phyloP scores from a whole-genome alignment of 2,797 vertebrate genomes.

The Gymnothorax reevesii region DNA sequence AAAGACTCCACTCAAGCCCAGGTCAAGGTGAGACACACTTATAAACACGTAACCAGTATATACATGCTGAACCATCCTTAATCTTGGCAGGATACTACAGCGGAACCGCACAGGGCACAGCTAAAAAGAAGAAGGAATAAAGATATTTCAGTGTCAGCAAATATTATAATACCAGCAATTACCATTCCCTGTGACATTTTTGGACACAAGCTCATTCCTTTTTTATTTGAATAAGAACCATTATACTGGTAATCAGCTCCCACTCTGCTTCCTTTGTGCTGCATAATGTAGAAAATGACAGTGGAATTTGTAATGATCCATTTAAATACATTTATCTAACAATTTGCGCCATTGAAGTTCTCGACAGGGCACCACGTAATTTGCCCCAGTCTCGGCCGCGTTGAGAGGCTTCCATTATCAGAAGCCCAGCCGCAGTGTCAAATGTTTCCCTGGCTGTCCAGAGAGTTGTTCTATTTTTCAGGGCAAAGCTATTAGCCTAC shows the following conservation, averaged over 20 bases:
- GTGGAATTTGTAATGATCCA: conserved; percentile 46
- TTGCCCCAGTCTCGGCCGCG: background rate
- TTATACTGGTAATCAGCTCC: conserved; percentile 25
- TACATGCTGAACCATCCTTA: conserved; percentile 59
- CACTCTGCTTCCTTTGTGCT: conserved; percentile 15
- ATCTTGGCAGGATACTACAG: conserved; percentile 39
- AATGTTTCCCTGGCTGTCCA: background rate
- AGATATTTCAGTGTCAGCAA: conserved; percentile 30
- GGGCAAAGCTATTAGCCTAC: background rate
- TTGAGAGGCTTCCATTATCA: conserved; percentile 4
- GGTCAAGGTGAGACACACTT: conserved; percentile 50
- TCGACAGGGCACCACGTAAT: conserved; percentile 41
- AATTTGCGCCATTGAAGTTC: conserved; percentile 45
- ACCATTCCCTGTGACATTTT: conserved; percentile 47
- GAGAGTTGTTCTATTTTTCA: background rate
- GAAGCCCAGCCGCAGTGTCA: background rate
- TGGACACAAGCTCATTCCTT: conserved; percentile 40
- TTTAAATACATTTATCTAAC: conserved; percentile 45
- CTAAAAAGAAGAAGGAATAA: conserved; percentile 16
- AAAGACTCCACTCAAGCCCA: conserved; percentile 60
- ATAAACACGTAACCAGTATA: conserved; percentile 61
- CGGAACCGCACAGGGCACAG: background rate
- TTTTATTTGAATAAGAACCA: conserved; percentile 43
- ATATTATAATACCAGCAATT: conserved; percentile 37
- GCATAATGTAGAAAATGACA: conserved; percentile 23